Percentiles rank a stretch among this genome's conserved stretches.
These are phyloP conservation scores for Reticulitermes lucifugus DNA, from an alignment of 2,888 invertebrate species.

Conservation along the genomic window DNA sequence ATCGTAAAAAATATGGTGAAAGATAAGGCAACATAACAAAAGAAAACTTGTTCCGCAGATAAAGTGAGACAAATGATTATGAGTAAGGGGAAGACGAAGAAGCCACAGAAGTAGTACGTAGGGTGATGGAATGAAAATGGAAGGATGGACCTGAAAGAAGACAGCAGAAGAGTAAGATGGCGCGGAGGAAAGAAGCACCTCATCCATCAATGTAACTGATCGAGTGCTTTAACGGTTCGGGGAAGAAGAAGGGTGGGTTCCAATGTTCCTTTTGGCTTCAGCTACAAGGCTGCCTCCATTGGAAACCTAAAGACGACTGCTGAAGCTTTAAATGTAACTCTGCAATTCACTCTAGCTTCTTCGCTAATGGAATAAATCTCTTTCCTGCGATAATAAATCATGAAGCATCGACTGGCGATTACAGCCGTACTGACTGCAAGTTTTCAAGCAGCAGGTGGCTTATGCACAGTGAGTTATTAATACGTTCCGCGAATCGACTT, in stretches of 20 bases:
- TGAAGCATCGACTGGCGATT: too few species aligned
- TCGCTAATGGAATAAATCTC: too few species aligned
- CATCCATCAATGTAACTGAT: slow-evolving; percentile 16
- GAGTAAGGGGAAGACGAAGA: neutral
- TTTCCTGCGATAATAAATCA: too few species aligned
- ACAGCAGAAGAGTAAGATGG: neutral
- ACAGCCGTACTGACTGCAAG: too few species aligned
- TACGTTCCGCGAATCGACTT: too few species aligned
- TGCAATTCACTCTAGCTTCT: too few species aligned
- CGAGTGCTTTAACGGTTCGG: slow-evolving; percentile 11
- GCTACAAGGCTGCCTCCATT: too few species aligned
- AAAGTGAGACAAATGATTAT: neutral
- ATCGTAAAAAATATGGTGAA: neutral
- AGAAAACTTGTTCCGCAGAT: neutral
- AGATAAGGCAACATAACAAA: neutral
- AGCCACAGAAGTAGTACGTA: neutral
- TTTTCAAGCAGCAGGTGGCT: too few species aligned
- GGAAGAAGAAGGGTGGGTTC: neutral
- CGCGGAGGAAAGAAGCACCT: neutral
- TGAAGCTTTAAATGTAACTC: too few species aligned
- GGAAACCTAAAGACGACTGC: too few species aligned
- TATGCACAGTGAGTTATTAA: too few species aligned
- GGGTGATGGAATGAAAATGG: neutral
- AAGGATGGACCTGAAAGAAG: neutral
- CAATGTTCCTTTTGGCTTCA: too few species aligned